These are phyloP conservation scores for Myotis pilosus DNA, from an alignment of 2,797 vertebrate species.

Conservation along the genomic window DNA sequence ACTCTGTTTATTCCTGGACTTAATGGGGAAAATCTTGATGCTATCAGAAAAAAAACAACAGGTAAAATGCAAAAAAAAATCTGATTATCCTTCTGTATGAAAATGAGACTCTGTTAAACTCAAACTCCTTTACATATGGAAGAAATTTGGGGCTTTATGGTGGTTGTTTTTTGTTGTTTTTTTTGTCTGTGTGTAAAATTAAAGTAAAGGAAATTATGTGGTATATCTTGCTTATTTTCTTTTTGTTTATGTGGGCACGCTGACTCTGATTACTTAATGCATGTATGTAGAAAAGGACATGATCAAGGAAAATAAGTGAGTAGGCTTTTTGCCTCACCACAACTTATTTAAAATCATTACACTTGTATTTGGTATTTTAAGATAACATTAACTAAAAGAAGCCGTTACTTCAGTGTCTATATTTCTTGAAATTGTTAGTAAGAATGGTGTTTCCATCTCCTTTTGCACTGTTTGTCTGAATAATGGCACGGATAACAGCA, in stretches of 20 bases:
- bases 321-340: not conserved
- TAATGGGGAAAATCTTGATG: constrained; percentile 3
- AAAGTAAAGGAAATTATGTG: constrained; percentile 51
- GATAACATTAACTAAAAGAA: constrained; percentile 33
- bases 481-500: not conserved
- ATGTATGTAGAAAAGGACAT: not conserved
- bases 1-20: not conserved
- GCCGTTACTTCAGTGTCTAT: not conserved
- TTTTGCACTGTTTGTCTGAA: constrained; percentile 31
- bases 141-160: constrained; percentile 17
- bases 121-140: constrained; percentile 48
- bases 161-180: not conserved
- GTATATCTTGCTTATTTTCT: constrained; percentile 25
- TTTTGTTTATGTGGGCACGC: constrained; percentile 48
- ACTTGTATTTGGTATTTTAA: constrained; percentile 31
- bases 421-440: not conserved
- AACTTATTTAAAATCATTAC: constrained; percentile 37
- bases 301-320: not conserved
- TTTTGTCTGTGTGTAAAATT: constrained; percentile 15
- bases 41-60: constrained; percentile 28
- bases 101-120: not conserved
- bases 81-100: not conserved
- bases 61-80: not conserved
- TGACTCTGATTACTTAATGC: not conserved
- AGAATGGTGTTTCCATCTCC: not conserved